Conservation (phyloP, 2,888 invertebrate genomes). For the Thereva nobilitata region DNA sequence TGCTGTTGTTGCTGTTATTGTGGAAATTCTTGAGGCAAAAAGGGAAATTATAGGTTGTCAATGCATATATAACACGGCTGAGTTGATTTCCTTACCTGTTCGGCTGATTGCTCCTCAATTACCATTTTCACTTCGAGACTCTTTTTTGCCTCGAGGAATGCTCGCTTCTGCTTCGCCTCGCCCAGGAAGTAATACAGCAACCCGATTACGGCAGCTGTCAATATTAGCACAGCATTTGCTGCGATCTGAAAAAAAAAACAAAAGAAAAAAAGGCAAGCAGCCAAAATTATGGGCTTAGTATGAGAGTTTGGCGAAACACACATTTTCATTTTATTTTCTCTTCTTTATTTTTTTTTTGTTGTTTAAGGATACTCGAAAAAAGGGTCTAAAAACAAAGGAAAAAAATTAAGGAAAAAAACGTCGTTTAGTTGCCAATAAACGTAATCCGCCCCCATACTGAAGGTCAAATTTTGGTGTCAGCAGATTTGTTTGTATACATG, state of each 20-base stretch:
- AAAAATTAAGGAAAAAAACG: background rate
- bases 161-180: slow-evolving; percentile 84
- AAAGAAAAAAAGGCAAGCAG: background rate
- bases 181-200: slow-evolving; percentile 72
- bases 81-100: slow-evolving; percentile 67
- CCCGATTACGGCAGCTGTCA: slow-evolving; percentile 77
- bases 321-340: too few species aligned
- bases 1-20: too few species aligned
- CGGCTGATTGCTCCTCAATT: slow-evolving; percentile 91
- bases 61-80: background rate
- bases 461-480: too few species aligned
- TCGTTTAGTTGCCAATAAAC: background rate
- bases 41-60: too few species aligned
- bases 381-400: background rate
- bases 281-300: background rate
- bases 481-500: too few species aligned
- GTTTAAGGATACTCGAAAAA: background rate
- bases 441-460: too few species aligned
- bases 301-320: background rate
- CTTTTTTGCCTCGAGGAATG: slow-evolving; percentile 87
- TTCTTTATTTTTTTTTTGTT: too few species aligned
- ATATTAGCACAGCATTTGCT: slow-evolving; percentile 71
- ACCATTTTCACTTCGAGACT: slow-evolving; percentile 89
- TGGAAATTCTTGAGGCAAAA: too few species aligned
- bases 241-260: slow-evolving; percentile 64